These are phyloP conservation scores for Pseudococcus longispinus DNA, from an alignment of 2,888 invertebrate genomes.

Conservation along the genomic window DNA sequence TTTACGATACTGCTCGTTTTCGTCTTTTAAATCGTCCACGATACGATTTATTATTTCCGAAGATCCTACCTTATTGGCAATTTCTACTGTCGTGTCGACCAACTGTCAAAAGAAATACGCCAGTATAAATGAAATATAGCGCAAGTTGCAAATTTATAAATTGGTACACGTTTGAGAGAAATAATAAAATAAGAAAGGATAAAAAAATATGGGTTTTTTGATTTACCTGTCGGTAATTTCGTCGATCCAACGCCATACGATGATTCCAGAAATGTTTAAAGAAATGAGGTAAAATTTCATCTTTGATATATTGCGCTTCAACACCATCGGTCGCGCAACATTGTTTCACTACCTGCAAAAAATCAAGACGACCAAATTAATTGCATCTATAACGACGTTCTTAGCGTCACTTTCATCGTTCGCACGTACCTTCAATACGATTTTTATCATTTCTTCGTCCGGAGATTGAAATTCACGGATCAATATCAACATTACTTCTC, in stretches of 20 bases:
- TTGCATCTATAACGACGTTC: neutral
- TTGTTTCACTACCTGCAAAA: constrained; percentile 89
- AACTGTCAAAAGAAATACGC: constrained; percentile 66
- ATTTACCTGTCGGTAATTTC: constrained; percentile 88
- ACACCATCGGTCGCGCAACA: constrained; percentile 99
- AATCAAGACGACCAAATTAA: neutral
- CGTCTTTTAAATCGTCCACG: constrained; percentile 98
- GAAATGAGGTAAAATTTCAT: constrained; percentile 97
- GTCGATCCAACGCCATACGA: constrained; percentile 96
- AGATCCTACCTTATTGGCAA: constrained; percentile 98
- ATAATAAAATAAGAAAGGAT: too few species aligned
- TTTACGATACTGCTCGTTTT: constrained; percentile 98
- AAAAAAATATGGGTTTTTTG: too few species aligned
- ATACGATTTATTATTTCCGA: constrained; percentile 98
- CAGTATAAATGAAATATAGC: neutral
- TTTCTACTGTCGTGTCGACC: constrained; percentile 99
- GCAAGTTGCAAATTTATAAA: neutral
- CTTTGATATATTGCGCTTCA: constrained; percentile 98
- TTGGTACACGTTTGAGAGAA: too few species aligned
- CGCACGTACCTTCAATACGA: constrained; percentile 85
- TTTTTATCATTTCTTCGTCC: constrained; percentile 99
- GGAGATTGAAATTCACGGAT: constrained; percentile 99
- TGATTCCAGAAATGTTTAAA: constrained; percentile 99
- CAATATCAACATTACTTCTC: constrained; percentile 98
- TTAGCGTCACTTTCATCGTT: neutral